Evolutionary conservation across 92 coral and sea anemone genomes (phyloP).

Genomic region (Zoanthus sociatus): DNA sequence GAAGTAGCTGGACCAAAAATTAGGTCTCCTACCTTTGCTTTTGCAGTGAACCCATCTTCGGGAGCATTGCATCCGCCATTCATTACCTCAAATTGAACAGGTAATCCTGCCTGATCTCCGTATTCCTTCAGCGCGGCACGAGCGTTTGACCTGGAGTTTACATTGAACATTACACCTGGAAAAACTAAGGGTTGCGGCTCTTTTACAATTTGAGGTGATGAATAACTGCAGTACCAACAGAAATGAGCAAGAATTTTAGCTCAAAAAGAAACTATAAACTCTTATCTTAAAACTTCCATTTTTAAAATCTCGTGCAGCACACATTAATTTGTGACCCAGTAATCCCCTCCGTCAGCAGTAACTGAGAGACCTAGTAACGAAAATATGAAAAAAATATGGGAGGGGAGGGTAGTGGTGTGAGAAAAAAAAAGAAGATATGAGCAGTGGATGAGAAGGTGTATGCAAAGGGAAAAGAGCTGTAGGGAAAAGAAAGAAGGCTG

Average conservation of each 20-base stretch:
- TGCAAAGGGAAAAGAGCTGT: too few species aligned
- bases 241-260: background rate
- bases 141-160: slow-evolving; percentile 79
- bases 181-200: background rate
- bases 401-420: too few species aligned
- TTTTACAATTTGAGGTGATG: slow-evolving; percentile 6
- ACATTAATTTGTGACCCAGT: too few species aligned
- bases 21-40: slow-evolving; percentile 76
- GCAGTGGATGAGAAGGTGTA: too few species aligned
- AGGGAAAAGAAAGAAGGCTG: too few species aligned
- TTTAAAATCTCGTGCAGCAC: too few species aligned
- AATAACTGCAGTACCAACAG: slow-evolving; percentile 18
- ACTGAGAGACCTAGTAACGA: too few species aligned
- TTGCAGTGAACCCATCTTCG: slow-evolving; percentile 58
- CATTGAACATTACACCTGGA: slow-evolving; percentile 28
- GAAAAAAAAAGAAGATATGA: too few species aligned
- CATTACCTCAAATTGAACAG: slow-evolving; percentile 61
- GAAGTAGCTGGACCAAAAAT: slow-evolving; percentile 73
- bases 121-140: slow-evolving; percentile 89
- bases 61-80: slow-evolving; percentile 19
- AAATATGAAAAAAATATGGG: too few species aligned
- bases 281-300: too few species aligned
- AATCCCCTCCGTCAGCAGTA: too few species aligned
- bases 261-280: too few species aligned
- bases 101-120: slow-evolving; percentile 73